phyloP scores from a whole-genome alignment of 2,888 invertebrate genomes.

The Heteromyza rotundicornis region DNA sequence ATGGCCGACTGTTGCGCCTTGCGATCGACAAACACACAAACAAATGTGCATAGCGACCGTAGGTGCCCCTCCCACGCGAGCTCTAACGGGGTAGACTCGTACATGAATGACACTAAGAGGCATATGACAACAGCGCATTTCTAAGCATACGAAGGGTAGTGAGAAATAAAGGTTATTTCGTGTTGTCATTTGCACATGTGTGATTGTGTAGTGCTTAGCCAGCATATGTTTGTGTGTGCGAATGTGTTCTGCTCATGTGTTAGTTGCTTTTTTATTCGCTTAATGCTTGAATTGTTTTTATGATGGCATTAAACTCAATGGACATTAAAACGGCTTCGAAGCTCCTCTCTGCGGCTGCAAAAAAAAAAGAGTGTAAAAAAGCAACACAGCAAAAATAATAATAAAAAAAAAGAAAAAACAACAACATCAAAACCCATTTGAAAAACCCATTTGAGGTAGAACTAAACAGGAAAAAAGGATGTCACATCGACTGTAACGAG shows the following conservation, averaged over 20 bases:
- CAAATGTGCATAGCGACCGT: background rate
- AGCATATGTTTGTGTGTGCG: background rate
- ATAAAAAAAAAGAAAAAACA: no score
- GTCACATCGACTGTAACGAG: no score
- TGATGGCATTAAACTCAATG: conserved; percentile 37
- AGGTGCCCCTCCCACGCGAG: background rate
- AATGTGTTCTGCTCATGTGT: background rate
- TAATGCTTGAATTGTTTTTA: conserved; percentile 35
- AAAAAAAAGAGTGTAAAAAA: background rate
- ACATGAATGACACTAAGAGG: background rate
- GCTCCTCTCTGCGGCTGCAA: background rate
- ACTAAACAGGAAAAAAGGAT: no score
- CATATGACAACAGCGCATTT: background rate
- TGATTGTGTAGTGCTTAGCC: background rate
- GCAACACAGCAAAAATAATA: no score
- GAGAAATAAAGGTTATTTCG: no score
- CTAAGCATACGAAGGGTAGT: background rate
- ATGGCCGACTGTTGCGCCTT: background rate
- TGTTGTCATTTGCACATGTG: background rate
- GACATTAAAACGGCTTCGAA: conserved; percentile 32
- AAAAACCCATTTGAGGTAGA: no score
- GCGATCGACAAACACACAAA: no score
- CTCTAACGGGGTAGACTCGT: background rate
- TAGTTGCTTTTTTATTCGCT: conserved; percentile 8
- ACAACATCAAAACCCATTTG: no score